Evolutionary conservation across 2,888 invertebrate species (phyloP).

Genomic region (Phengaris arion): DNA sequence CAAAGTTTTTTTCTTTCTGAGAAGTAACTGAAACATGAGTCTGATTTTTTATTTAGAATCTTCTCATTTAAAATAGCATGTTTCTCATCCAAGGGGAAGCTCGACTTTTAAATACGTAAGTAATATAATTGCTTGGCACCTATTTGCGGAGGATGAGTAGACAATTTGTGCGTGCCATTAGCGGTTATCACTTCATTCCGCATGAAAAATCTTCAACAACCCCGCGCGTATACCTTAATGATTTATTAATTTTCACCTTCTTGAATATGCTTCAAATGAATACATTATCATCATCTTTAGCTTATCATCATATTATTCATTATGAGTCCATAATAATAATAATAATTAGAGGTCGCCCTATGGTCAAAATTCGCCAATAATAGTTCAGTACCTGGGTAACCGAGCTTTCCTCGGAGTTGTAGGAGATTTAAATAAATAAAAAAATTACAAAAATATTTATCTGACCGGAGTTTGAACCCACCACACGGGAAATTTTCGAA

Average conservation of each 20-base stretch:
- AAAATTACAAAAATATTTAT: too few species aligned
- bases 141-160: slow-evolving; percentile 60
- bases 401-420: too few species aligned
- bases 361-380: too few species aligned
- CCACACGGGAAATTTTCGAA: too few species aligned
- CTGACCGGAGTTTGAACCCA: too few species aligned
- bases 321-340: neutral
- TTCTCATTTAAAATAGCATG: too few species aligned
- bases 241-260: slow-evolving; percentile 76
- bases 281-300: slow-evolving; percentile 2
- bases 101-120: slow-evolving; percentile 29
- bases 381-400: too few species aligned
- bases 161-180: slow-evolving; percentile 68
- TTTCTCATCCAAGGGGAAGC: neutral
- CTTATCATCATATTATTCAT: neutral
- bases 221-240: slow-evolving; percentile 70
- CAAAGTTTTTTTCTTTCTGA: too few species aligned
- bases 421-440: too few species aligned
- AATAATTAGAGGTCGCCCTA: too few species aligned
- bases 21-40: too few species aligned
- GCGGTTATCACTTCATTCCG: slow-evolving; percentile 80
- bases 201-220: slow-evolving; percentile 79
- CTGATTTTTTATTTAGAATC: too few species aligned
- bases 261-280: slow-evolving; percentile 28
- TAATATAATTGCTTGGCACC: slow-evolving; percentile 26